Base-by-base conservation (phyloP, 2,797 vertebrate species). In the Sebastes steindachneri region DNA sequence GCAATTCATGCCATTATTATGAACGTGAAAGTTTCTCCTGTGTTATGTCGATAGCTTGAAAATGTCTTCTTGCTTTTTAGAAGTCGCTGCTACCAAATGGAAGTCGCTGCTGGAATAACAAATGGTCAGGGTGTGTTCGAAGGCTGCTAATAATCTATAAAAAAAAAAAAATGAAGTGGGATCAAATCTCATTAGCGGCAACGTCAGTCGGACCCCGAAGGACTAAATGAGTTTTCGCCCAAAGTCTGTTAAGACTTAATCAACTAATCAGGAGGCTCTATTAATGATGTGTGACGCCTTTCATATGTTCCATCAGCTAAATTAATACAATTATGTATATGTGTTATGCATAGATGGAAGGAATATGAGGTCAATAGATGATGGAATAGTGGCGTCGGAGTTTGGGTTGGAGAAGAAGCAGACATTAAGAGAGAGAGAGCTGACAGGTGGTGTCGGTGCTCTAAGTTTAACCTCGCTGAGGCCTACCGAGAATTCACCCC, bases 231-330 rank as follows among this genome's bases (percentile, higher is more conserved):
- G 89, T 91, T 93, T 93, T 76, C 81, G 87, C 80, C 84, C 82
- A 83, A 94, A 95, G 94, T 93, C 90, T 92, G 92, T 92, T 92
- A 62, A 92, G 87, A 79, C 83, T 89, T 95, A 95, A 96, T 95
- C 87, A 89, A 88, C 82, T 93, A 94, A 95, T 96, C 91, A 95
- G 84, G 73, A 92, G 84, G 72, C 75, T 88, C 62, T 15, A 87
- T 93, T 90, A 88, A 88, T 77, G 81, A 89, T 74, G 87, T 82
- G 86, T 57, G 88, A 82, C 88, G 87, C 70, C 81, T 71, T 88
- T 91, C 84, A 82, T 86, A 85, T 76, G 80, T 90, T 78, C 78
- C 88, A 87, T 90, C 80, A 79, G 25, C 82, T 70, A 79, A 87
- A 92, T 91, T 66, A 92, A 91, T 68, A 86, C 70, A 75, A 87